Base-by-base conservation (phyloP, 2,888 invertebrate genomes). In the Parnassius apollo region DNA sequence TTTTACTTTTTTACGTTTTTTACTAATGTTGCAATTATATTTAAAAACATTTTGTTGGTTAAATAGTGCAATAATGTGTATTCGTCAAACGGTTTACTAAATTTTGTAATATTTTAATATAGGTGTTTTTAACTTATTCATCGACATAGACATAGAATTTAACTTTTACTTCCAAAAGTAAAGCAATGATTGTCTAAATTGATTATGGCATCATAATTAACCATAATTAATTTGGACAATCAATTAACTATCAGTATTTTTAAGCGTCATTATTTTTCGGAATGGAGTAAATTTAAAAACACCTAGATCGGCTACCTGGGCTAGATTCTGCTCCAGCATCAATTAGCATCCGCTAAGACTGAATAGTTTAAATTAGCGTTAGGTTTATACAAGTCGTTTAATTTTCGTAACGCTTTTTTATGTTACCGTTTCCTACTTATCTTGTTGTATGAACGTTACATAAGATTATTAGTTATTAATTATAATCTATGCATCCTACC, bases 341-440 rank as follows among this genome's bases (percentile, higher is more conserved):
- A 42, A 57, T 63, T 67, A 66, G 68, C 67, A 66, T 68, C 71
- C 72, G 75, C 75, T 71, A 75, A 81, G 82, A 82, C 81, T 82
- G 82, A 82, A 73, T 79, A 81, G 75, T 63, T 66, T 71, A 69
- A 71, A 70, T 69, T 68, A 62, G 52, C 35, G 12, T 57, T 49
- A 62, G 53, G 45, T 57, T 42, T 46, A 11, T 46, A 57, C 57
- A 22, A 45, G 12, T 35, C 35, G 35, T 35, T 35, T 35, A 4
- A 35, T 35, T 22, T 25, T 25, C 4, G 46, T n/a, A n/a, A n/a
- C 11, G 1, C 12, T 12, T 46, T 46, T 46, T 46, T 46, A n/a
- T 2, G 4, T 12, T 46, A 46, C 46, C 11, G 44, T 44, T 44
- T 44, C 2, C 11, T 11, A 44, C 10, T 2, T 44, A 44, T 4